phyloP scores from a whole-genome alignment of 2,113 vertebrate species.

The Neotoma lepida region DNA sequence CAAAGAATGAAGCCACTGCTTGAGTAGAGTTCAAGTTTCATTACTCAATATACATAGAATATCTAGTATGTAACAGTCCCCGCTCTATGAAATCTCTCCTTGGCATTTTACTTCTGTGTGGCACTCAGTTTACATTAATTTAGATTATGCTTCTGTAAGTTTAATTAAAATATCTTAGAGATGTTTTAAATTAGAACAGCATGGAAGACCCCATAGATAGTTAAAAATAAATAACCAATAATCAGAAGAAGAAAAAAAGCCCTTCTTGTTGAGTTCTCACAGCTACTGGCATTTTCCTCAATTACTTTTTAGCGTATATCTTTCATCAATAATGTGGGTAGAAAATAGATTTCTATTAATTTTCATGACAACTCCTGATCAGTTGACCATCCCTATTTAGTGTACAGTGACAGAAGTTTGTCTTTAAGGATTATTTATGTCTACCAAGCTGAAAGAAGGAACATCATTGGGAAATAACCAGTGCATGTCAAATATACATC shows the following conservation, averaged over 20 bases:
- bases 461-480: background rate
- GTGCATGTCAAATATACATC: background rate
- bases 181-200: background rate
- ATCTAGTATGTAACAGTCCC: background rate
- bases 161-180: background rate
- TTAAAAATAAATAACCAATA: background rate
- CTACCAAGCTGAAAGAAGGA: background rate
- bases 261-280: background rate
- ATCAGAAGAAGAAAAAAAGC: background rate
- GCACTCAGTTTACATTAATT: background rate
- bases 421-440: background rate
- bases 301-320: background rate
- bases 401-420: background rate
- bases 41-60: constrained; percentile 20
- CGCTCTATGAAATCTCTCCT: background rate
- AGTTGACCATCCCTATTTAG: background rate
- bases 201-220: background rate
- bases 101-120: background rate
- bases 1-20: background rate
- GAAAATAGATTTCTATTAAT: background rate
- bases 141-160: background rate
- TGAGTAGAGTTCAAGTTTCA: background rate
- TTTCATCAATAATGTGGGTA: background rate
- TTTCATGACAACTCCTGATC: background rate
- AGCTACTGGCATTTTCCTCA: background rate